Conservation (phyloP, 2,113 vertebrate species). For the Sisor rabdophorus region DNA sequence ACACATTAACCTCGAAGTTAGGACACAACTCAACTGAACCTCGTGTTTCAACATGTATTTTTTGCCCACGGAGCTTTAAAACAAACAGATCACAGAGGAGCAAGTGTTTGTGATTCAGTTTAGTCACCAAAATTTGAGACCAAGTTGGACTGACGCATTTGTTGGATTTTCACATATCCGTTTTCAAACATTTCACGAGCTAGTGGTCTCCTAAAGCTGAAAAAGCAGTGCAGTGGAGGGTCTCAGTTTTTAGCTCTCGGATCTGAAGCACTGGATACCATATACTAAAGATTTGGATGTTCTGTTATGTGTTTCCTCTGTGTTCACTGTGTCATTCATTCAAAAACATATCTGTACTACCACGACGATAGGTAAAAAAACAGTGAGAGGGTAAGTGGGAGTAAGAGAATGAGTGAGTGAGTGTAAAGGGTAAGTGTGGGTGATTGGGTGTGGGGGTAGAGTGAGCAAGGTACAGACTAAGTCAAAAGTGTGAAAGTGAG, state of each 20-base stretch:
- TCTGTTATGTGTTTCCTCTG: neutral
- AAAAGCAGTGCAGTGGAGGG: neutral
- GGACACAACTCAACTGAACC: slow-evolving; percentile 26
- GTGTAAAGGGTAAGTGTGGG: no score
- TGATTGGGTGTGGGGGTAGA: no score
- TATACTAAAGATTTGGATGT: neutral
- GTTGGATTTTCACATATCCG: neutral
- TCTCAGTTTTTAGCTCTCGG: neutral
- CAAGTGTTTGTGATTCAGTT: neutral
- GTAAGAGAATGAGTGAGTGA: no score
- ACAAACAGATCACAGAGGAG: slow-evolving; percentile 24
- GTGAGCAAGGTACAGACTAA: no score
- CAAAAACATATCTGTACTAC: no score
- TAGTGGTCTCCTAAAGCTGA: neutral
- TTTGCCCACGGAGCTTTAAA: slow-evolving; percentile 25
- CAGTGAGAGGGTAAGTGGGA: no score
- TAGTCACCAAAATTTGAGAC: neutral
- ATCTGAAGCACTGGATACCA: neutral
- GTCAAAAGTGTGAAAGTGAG: no score
- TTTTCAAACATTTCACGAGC: neutral
- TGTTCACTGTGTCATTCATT: neutral
- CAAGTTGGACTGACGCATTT: slow-evolving; percentile 1
- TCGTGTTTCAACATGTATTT: slow-evolving; percentile 8
- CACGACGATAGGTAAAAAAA: no score
- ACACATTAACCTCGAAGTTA: slow-evolving; percentile 51